Conservation (phyloP, 2,113 vertebrate species). For the Pelusios castaneus region DNA sequence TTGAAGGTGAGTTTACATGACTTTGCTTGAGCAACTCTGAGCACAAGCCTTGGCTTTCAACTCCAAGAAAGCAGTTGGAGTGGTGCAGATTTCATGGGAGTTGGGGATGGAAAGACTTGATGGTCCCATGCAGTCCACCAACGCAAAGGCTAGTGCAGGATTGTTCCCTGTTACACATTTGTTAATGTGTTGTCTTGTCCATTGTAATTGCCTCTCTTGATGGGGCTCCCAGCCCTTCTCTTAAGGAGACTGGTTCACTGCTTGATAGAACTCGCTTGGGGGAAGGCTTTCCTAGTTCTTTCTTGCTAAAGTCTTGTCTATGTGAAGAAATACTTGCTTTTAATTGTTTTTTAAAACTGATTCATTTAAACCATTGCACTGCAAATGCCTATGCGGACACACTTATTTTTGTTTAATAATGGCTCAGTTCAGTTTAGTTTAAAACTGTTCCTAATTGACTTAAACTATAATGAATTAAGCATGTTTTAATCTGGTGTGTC, state of each 20-base stretch:
- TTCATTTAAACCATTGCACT: background rate
- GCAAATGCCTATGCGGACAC: background rate
- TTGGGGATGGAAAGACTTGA: background rate
- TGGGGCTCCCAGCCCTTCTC: background rate
- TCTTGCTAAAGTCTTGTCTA: background rate
- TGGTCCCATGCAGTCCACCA: background rate
- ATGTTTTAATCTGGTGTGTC: background rate
- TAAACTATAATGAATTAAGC: background rate
- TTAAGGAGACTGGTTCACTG: background rate
- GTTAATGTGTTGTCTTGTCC: accelerated
- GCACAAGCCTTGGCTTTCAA: background rate
- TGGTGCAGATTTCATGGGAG: background rate
- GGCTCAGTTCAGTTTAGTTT: background rate
- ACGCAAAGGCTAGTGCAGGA: background rate
- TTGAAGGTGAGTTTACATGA: slow-evolving; percentile 84
- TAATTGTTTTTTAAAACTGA: background rate
- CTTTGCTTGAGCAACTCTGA: background rate
- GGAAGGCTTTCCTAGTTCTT: background rate
- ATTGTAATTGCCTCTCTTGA: background rate
- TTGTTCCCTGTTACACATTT: background rate
- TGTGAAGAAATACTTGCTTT: background rate
- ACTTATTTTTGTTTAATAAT: background rate
- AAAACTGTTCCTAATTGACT: background rate
- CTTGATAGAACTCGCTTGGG: background rate
- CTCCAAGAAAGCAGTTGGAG: background rate